phyloP scores from a whole-genome alignment of 2,888 invertebrate species.

The Tetropium fuscum region DNA sequence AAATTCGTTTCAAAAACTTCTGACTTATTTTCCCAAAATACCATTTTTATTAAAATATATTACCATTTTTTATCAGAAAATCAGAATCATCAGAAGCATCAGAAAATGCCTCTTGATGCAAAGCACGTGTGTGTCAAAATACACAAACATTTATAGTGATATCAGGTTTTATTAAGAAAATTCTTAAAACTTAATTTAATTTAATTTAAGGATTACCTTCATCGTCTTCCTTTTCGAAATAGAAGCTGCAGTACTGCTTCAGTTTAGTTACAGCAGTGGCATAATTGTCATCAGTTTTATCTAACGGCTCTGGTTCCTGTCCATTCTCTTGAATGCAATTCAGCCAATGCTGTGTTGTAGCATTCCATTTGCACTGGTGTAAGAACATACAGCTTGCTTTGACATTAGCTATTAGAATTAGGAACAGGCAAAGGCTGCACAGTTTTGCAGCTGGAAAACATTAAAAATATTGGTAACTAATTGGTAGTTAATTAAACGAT shows the following conservation, averaged over 20 bases:
- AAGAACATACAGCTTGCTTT: slow-evolving; percentile 40
- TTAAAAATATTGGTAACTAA: too few relatives aligned
- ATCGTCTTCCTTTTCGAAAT: slow-evolving; percentile 61
- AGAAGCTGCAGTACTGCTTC: slow-evolving; percentile 72
- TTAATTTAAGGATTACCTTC: slow-evolving; percentile 17
- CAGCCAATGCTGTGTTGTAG: slow-evolving; percentile 38
- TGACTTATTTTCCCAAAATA: too few relatives aligned
- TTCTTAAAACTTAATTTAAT: neutral
- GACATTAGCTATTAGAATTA: neutral
- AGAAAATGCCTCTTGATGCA: too few relatives aligned
- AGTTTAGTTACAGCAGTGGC: slow-evolving; percentile 65
- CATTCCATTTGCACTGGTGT: slow-evolving; percentile 37
- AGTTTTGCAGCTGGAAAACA: neutral
- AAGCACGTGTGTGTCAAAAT: too few relatives aligned
- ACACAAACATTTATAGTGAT: too few relatives aligned
- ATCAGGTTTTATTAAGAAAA: neutral
- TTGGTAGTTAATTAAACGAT: too few relatives aligned
- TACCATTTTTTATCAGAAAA: too few relatives aligned
- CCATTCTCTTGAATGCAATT: slow-evolving; percentile 55
- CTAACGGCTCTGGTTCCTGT: slow-evolving; percentile 58
- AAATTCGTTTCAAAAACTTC: too few relatives aligned
- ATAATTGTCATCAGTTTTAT: slow-evolving; percentile 50
- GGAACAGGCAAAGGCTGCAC: neutral
- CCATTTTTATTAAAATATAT: too few relatives aligned
- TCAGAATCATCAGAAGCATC: too few relatives aligned